Evolutionary conservation across 2,113 vertebrate genomes (phyloP).

Genomic region (Acanthisitta chloris): DNA sequence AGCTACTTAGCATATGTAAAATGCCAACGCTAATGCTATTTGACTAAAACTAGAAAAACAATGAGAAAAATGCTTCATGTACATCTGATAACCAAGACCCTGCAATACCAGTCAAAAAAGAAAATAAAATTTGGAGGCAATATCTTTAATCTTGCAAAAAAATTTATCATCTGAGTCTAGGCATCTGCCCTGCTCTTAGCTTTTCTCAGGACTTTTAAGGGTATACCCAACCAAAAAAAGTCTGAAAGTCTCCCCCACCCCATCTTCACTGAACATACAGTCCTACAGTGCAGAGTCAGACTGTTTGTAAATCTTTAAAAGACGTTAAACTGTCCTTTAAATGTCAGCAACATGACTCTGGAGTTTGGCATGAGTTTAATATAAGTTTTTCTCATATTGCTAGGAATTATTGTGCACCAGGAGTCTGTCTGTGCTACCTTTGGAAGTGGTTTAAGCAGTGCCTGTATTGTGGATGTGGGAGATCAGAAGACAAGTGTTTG

Average conservation of each 20-base stretch:
- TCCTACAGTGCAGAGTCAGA: not conserved
- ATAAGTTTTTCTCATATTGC: not conserved
- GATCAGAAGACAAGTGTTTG: slow-evolving; percentile 97
- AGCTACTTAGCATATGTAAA: not conserved
- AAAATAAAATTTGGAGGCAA: not conserved
- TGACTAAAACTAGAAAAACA: not conserved
- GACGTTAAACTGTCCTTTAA: not conserved
- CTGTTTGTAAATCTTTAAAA: not conserved
- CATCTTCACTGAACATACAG: not conserved
- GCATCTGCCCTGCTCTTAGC: not conserved
- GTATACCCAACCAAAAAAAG: not conserved
- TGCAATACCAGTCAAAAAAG: not conserved
- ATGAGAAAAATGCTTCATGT: not conserved
- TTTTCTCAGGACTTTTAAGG: not conserved
- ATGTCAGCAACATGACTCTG: not conserved
- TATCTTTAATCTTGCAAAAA: not conserved
- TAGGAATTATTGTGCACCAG: slow-evolving; percentile 94
- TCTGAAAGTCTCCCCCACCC: fast-evolving
- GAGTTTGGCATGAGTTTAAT: not conserved
- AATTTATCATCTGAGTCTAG: not conserved
- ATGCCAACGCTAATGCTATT: not conserved
- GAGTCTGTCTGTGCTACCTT: slow-evolving; percentile 96
- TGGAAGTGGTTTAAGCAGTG: slow-evolving; percentile 93
- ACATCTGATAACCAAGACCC: not conserved
- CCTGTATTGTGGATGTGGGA: slow-evolving; percentile 93